Percentiles rank a stretch among this genome's conserved stretches.
Evolutionary conservation across 2,797 vertebrate species (phyloP).

Genomic region (Meda fulgida): DNA sequence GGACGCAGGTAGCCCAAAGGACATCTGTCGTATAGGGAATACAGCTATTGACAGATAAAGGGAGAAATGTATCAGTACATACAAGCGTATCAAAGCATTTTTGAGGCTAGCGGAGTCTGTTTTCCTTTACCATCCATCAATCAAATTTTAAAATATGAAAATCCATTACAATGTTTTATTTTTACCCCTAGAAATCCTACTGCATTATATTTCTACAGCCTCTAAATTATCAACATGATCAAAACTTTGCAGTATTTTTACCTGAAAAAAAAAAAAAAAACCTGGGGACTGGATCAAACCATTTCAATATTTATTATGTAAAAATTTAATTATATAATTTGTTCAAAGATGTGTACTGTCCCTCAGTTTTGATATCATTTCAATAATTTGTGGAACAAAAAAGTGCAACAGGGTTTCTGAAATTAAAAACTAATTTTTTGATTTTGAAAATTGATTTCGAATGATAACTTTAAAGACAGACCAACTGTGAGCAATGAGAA

Average conservation of each 20-base stretch:
- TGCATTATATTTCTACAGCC: not conserved
- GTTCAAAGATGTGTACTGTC: not conserved
- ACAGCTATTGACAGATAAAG: constrained; percentile 50
- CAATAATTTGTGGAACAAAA: not conserved
- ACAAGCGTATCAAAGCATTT: not conserved
- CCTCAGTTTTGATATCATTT: not conserved
- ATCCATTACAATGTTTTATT: not conserved
- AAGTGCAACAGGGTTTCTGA: not conserved
- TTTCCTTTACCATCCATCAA: not conserved
- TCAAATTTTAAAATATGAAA: not conserved
- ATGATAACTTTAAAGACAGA: not conserved
- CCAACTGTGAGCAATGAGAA: not conserved
- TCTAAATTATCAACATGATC: not conserved
- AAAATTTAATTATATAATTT: not conserved
- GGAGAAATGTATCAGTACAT: not conserved
- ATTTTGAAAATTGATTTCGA: not conserved
- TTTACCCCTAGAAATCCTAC: not conserved
- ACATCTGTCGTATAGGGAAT: constrained; percentile 73
- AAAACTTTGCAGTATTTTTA: not conserved
- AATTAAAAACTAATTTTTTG: not conserved
- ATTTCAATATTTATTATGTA: not conserved
- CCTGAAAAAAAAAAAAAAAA: no score
- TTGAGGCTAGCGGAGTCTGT: not conserved
- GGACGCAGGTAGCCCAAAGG: constrained; percentile 72
- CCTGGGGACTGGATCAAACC: not conserved